These are phyloP conservation scores for Lithodes maja DNA, from an alignment of 2,888 invertebrate species.

Conservation along the genomic window DNA sequence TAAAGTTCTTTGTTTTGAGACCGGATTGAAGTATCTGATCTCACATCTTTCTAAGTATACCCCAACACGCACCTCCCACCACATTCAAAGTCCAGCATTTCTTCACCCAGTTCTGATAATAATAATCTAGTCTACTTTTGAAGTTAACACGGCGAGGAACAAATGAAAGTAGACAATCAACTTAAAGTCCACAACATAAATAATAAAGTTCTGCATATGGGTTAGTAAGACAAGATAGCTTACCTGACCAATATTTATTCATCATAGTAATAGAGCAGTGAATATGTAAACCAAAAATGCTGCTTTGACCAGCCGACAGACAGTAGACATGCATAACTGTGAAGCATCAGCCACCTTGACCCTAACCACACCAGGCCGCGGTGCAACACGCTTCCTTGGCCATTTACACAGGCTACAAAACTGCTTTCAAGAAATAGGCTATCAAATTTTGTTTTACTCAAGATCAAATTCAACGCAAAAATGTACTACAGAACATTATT, in stretches of 20 bases:
- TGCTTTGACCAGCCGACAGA: constrained; percentile 60
- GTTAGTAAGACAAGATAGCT: background rate
- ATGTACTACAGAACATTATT: constrained; percentile 29
- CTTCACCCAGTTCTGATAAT: too few species aligned
- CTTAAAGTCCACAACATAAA: background rate
- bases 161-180: too few species aligned
- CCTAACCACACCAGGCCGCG: constrained; percentile 41
- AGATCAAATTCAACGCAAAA: constrained; percentile 22
- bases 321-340: constrained; percentile 62
- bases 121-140: too few species aligned
- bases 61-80: too few species aligned
- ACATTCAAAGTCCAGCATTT: too few species aligned
- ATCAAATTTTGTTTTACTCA: constrained; percentile 38
- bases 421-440: constrained; percentile 16
- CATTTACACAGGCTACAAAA: constrained; percentile 6
- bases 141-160: too few species aligned
- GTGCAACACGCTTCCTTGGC: constrained; percentile 29
- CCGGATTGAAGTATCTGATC: too few species aligned
- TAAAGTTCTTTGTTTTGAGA: too few species aligned
- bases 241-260: constrained; percentile 65
- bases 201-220: background rate
- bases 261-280: constrained; percentile 65
- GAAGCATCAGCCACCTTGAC: constrained; percentile 52
- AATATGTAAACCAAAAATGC: constrained; percentile 61
- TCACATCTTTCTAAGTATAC: too few species aligned